phyloP scores from a whole-genome alignment of 1,140 invertebrate genomes.

The Euura saliciscinereae region DNA sequence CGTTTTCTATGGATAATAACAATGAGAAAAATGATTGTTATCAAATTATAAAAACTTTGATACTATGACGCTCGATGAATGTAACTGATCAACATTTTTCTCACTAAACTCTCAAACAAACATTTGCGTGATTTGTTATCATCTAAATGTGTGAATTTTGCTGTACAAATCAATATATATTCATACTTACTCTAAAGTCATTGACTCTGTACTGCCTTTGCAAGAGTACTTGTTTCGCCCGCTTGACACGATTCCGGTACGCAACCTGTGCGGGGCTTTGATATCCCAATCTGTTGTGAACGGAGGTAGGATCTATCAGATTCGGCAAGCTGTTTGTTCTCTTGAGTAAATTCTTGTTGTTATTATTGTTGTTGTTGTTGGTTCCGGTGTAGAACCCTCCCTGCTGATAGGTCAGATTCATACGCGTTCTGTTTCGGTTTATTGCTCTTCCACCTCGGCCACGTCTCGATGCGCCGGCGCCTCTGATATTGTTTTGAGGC shows the following conservation, averaged over 20 bases:
- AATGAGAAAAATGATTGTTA: too few species aligned
- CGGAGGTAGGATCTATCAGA: slow-evolving; percentile 51
- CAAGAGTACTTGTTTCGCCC: slow-evolving; percentile 49
- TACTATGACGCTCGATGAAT: too few species aligned
- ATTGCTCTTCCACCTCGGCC: slow-evolving; percentile 35
- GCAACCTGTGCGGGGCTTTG: slow-evolving; percentile 55
- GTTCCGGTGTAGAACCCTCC: slow-evolving; percentile 31
- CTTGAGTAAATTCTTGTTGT: slow-evolving; percentile 41
- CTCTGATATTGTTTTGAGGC: slow-evolving; percentile 31
- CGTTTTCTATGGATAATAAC: too few species aligned
- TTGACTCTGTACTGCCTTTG: slow-evolving; percentile 46
- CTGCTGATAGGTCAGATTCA: slow-evolving; percentile 40
- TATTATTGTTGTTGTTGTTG: slow-evolving; percentile 28
- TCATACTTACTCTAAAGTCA: slow-evolving; percentile 42
- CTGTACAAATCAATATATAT: too few species aligned
- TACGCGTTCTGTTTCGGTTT: slow-evolving; percentile 44
- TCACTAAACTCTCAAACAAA: too few species aligned
- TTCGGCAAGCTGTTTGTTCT: slow-evolving; percentile 51
- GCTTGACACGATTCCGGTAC: slow-evolving; percentile 53
- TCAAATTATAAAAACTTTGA: too few species aligned
- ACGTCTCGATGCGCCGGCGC: slow-evolving; percentile 31
- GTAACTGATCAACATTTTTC: too few species aligned
- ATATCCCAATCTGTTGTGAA: slow-evolving; percentile 54
- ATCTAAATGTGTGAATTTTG: too few species aligned
- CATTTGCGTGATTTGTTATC: too few species aligned